A percentile compares a stretch with the other conserved stretches of the same genome.
Evolutionary conservation across 2,797 vertebrate genomes (phyloP).

Genomic region (Acanthornis magna): DNA sequence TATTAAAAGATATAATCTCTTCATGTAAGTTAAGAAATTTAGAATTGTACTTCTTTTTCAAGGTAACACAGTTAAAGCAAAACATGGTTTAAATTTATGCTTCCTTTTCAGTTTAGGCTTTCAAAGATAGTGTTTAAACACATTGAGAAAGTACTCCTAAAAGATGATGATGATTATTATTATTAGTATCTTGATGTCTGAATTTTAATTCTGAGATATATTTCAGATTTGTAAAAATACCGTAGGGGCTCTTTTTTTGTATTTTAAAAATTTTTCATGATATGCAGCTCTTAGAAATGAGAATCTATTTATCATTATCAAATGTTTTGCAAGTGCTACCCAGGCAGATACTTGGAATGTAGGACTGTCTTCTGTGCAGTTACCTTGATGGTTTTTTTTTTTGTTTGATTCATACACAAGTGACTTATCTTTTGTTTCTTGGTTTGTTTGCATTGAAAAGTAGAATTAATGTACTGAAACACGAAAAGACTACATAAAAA

Average conservation of each 20-base stretch:
- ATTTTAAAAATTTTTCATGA: background rate
- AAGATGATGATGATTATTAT: background rate
- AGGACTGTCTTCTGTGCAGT: background rate
- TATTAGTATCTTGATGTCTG: background rate
- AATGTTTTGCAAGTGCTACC: background rate
- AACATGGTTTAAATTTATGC: background rate
- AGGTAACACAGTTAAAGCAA: background rate
- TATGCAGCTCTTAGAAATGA: background rate
- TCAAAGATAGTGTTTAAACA: background rate
- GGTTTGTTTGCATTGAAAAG: background rate
- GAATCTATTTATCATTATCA: background rate
- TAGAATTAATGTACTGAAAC: background rate
- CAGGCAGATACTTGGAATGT: background rate
- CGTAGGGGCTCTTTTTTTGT: background rate
- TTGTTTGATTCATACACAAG: background rate
- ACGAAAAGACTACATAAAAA: background rate
- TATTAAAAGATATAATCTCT: background rate
- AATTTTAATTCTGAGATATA: background rate
- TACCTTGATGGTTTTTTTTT: background rate
- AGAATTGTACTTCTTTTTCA: background rate
- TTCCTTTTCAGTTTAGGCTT: background rate
- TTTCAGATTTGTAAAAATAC: background rate
- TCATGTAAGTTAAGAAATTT: background rate
- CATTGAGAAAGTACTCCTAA: background rate
- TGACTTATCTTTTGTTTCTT: background rate